A percentile compares a stretch with the other conserved stretches of the same genome.
Conservation (phyloP, 2,113 vertebrate genomes). For the Sisor rabdophorus region DNA sequence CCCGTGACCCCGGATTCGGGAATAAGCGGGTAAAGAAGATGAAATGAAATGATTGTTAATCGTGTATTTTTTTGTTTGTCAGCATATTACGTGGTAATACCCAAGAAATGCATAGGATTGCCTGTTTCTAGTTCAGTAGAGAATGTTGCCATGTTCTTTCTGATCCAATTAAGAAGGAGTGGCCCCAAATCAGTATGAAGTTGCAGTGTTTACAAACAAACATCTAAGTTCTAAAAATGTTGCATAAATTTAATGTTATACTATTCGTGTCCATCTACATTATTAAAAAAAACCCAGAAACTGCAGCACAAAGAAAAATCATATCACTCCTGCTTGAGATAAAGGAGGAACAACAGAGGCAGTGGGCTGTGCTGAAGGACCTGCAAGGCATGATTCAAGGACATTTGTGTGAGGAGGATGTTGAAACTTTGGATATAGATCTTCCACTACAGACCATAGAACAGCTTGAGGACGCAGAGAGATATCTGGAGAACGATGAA, state of each 20-base stretch:
- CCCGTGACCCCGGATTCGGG: too few species aligned
- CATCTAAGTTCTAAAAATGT: neutral
- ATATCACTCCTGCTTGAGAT: constrained; percentile 57
- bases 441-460: constrained; percentile 58
- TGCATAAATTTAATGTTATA: neutral
- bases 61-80: too few species aligned
- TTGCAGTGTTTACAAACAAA: neutral
- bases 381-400: constrained; percentile 57
- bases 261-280: neutral
- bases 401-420: constrained; percentile 49
- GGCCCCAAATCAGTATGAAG: neutral
- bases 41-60: too few species aligned
- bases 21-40: too few species aligned
- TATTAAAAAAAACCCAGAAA: constrained; percentile 41
- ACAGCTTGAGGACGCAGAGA: constrained; percentile 59
- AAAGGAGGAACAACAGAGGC: constrained; percentile 61
- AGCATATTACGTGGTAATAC: too few species aligned
- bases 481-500: constrained; percentile 50
- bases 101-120: too few species aligned
- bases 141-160: too few species aligned
- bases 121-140: too few species aligned
- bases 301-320: constrained; percentile 54
- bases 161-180: too few species aligned
- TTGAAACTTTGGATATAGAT: constrained; percentile 57
- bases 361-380: constrained; percentile 60